Conservation (phyloP, 2,888 invertebrate species). For the Drosophila lutescens region DNA sequence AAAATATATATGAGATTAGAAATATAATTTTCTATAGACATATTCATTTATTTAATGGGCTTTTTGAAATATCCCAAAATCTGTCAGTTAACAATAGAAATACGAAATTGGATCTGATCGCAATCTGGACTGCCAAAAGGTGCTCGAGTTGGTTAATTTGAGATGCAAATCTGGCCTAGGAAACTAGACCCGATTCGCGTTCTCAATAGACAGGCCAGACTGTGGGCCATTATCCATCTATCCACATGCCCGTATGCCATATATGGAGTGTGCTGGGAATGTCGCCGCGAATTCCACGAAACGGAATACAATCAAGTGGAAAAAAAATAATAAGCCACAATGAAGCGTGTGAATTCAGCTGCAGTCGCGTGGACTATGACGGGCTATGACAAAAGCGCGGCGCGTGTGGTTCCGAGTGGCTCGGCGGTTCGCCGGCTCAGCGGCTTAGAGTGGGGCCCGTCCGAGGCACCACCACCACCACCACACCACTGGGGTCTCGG, state of each 20-base stretch:
- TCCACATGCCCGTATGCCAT: conserved; percentile 18
- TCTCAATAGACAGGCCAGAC: conserved; percentile 29
- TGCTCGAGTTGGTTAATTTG: conserved; percentile 28
- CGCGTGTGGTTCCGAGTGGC: conserved; percentile 67
- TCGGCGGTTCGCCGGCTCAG: conserved; percentile 17
- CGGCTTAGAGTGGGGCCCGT: conserved; percentile 53
- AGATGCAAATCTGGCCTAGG: conserved; percentile 23
- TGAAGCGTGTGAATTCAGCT: conserved; percentile 75
- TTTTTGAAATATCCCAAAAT: conserved; percentile 6
- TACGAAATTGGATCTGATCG: conserved; percentile 4
- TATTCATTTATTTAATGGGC: background rate
- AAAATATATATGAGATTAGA: too few species aligned
- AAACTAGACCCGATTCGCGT: conserved; percentile 6
- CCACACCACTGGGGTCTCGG: background rate
- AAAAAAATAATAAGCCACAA: conserved; percentile 56
- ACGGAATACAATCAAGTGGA: conserved; percentile 39
- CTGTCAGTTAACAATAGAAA: background rate
- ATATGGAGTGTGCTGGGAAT: conserved; percentile 67
- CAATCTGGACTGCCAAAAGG: conserved; percentile 21
- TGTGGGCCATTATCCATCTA: conserved; percentile 52
- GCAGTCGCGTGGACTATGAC: conserved; percentile 75
- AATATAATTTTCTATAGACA: too few species aligned
- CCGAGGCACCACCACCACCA: conserved; percentile 6
- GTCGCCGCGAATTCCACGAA: conserved; percentile 72
- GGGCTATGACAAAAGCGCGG: conserved; percentile 70